These are phyloP conservation scores for Sisyra nigra DNA, from an alignment of 2,888 invertebrate genomes.

Conservation along the genomic window DNA sequence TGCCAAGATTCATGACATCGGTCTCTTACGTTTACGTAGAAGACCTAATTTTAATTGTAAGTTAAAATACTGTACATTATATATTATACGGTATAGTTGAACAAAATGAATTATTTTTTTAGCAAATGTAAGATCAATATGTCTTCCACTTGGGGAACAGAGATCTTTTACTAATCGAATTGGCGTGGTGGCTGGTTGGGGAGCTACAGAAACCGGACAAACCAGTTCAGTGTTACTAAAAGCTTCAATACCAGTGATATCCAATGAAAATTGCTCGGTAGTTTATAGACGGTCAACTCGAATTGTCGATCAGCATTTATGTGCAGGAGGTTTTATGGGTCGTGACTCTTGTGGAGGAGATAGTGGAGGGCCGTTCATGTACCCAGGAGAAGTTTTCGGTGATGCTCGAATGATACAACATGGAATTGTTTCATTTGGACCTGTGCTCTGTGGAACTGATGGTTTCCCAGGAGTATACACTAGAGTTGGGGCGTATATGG, in stretches of 20 bases:
- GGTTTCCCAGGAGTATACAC: slow-evolving; percentile 58
- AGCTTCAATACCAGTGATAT: slow-evolving; percentile 25
- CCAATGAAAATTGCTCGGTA: slow-evolving; percentile 20
- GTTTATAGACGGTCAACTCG: slow-evolving; percentile 17
- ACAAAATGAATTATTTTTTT: background rate
- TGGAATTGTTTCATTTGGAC: slow-evolving; percentile 36
- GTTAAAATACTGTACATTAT: background rate
- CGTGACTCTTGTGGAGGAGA: slow-evolving; percentile 51
- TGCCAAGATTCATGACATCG: slow-evolving; percentile 39
- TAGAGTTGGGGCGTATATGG: slow-evolving; percentile 38
- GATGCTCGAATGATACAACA: slow-evolving; percentile 36
- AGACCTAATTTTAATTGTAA: slow-evolving; percentile 23
- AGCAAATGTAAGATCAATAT: slow-evolving; percentile 28
- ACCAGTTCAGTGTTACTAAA: slow-evolving; percentile 22
- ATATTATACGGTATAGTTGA: background rate
- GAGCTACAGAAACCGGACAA: slow-evolving; percentile 37
- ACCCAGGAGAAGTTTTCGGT: slow-evolving; percentile 22
- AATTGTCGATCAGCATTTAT: slow-evolving; percentile 31
- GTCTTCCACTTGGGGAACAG: slow-evolving; percentile 25
- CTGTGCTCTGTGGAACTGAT: slow-evolving; percentile 26
- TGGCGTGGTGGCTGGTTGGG: slow-evolving; percentile 60
- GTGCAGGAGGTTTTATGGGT: slow-evolving; percentile 41
- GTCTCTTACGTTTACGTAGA: slow-evolving; percentile 29
- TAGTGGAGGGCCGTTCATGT: slow-evolving; percentile 48
- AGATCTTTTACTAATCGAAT: slow-evolving; percentile 28